Evolutionary conservation across 2,888 invertebrate species (phyloP), one percentile per base, ranked within the genome.

Genomic region (Petrolisthes manimaculis): DNA sequence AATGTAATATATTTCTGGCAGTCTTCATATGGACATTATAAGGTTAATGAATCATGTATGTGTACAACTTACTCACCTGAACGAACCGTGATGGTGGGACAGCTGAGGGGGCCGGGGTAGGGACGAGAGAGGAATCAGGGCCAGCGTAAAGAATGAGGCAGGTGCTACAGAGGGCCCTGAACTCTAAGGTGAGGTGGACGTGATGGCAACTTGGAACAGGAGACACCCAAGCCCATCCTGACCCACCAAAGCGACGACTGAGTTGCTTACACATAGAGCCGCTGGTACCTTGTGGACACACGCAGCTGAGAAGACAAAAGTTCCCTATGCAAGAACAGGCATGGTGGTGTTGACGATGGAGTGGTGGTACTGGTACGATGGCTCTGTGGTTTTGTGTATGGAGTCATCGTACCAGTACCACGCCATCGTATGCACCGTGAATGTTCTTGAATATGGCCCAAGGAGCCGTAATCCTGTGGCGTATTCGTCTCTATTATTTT

Each of bases 61-160:
- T 37, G 37, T 37, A 37, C 37, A 37, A 37, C 37, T 18, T 21
- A 84, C 84, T 18, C 53, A 84, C 84, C 84, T 84, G 84, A 6
- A 78, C n/a, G 37, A 84, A 84, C 5, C 53, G 77, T 18, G 81
- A 8, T 0, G n/a, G 6, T n/a, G 71, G 71, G 6, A 18, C 3
- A 61, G 18, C 12, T 61, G 71, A n/a, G 71, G 14, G 14, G 37
- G 37, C 37, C 37, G 83, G 14, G 4, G 67, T 51, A 51, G 51
- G 78, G 2, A 9, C 69, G 56, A 61, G 54, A 8, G 84, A 9
- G 3, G 84, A 75, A 37, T 51, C 78, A 21, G 86, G 86, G 37
- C 86, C 86, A 51, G 86, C 86, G 75, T 86, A 86, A 4, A 86
- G 74, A n/a, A 86, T 71, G 21, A 81, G 86, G 81, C 86, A 86